These are phyloP conservation scores for Epizoanthus fatuus DNA, from an alignment of 92 coral and sea anemone species.

Conservation along the genomic window DNA sequence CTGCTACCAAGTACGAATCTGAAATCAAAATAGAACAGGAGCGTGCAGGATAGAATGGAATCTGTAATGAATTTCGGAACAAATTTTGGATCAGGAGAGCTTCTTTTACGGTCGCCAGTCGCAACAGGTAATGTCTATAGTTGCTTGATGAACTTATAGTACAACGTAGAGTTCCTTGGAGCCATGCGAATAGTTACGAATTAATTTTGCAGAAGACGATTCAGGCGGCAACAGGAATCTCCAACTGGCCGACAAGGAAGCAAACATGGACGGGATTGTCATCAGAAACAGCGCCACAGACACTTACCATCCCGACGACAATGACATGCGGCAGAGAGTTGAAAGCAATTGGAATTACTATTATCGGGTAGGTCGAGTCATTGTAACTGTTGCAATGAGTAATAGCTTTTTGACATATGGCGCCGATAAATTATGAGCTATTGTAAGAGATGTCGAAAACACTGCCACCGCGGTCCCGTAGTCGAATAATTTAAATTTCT, in stretches of 20 bases:
- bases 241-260: neutral
- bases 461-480: too few species aligned
- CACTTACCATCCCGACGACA: neutral
- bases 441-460: too few species aligned
- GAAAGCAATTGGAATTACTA: constrained; percentile 29
- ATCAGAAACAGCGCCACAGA: neutral
- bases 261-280: neutral
- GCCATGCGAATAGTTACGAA: too few species aligned
- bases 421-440: too few species aligned
- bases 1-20: constrained; percentile 2
- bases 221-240: neutral
- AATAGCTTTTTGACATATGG: neutral
- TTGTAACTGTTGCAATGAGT: neutral
- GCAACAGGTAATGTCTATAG: neutral
- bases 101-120: neutral
- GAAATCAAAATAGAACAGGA: neutral
- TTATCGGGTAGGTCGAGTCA: constrained; percentile 5
- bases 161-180: too few species aligned
- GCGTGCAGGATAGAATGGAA: neutral
- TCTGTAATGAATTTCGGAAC: constrained; percentile 11
- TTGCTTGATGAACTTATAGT: too few species aligned
- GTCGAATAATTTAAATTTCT: too few species aligned
- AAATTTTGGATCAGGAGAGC: neutral
- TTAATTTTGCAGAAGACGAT: neutral
- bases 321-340: constrained; percentile 24